Percentiles rank a stretch among this genome's conserved stretches.
Evolutionary conservation across 1,140 invertebrate species (phyloP).

Genomic region (Drosophila insularis): DNA sequence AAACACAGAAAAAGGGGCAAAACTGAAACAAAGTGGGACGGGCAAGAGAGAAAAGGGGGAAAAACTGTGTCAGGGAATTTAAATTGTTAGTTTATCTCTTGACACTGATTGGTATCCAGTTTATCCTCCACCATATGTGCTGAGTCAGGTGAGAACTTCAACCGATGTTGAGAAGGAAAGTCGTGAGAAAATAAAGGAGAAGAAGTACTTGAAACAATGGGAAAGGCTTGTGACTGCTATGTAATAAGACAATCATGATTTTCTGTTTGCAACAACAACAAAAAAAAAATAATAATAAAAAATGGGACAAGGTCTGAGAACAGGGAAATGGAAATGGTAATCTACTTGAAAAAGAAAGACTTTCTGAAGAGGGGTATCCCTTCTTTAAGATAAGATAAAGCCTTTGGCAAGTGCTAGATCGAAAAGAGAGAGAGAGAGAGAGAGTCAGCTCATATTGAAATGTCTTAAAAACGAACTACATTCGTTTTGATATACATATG

Average conservation of each 20-base stretch:
- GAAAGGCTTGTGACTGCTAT: slow-evolving; percentile 3
- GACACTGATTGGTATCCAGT: slow-evolving; percentile 56
- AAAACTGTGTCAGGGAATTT: slow-evolving; percentile 58
- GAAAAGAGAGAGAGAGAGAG: background rate
- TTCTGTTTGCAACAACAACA: background rate
- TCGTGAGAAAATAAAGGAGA: background rate
- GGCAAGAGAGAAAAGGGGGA: background rate
- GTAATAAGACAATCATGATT: slow-evolving; percentile 10
- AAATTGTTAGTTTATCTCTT: slow-evolving; percentile 73
- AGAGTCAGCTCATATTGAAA: no score
- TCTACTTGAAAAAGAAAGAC: background rate
- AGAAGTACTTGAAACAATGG: background rate
- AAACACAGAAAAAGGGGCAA: slow-evolving; percentile 31
- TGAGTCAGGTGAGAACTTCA: slow-evolving; percentile 3
- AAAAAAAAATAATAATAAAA: background rate
- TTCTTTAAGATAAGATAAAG: background rate
- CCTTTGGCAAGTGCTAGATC: background rate
- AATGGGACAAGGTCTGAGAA: slow-evolving; percentile 3
- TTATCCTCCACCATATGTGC: slow-evolving; percentile 30
- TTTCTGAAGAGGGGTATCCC: background rate
- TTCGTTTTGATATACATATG: background rate
- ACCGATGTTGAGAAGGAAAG: background rate
- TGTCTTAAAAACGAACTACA: no score
- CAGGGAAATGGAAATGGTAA: slow-evolving; percentile 4
- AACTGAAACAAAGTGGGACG: background rate